phyloP scores from a whole-genome alignment of 2,113 vertebrate genomes.

The Atlantisia rogersi region DNA sequence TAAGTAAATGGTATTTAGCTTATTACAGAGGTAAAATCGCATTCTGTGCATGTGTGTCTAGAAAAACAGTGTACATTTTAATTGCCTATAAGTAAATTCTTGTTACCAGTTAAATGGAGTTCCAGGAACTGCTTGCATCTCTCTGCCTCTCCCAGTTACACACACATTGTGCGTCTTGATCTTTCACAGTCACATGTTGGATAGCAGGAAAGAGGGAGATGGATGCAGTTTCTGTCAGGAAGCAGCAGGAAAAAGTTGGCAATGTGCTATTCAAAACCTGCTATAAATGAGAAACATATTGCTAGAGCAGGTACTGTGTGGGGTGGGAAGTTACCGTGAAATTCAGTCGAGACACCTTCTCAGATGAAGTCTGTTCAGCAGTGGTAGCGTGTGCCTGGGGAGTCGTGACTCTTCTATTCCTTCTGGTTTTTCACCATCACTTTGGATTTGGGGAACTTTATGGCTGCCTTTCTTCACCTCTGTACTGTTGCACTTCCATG shows the following conservation, averaged over 20 bases:
- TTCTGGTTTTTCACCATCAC: conserved; percentile 6
- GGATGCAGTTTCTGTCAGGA: conserved; percentile 31
- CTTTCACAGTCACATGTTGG: neutral
- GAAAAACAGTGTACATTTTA: neutral
- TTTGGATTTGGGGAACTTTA: conserved; percentile 35
- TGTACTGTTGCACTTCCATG: neutral
- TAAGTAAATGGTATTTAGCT: neutral
- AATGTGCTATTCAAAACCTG: neutral
- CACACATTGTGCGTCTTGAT: accelerated
- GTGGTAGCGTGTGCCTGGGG: neutral
- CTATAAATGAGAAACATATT: conserved; percentile 9
- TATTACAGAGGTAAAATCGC: neutral
- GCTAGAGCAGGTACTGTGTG: neutral
- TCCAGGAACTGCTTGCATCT: conserved; percentile 9
- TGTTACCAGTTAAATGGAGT: conserved; percentile 38
- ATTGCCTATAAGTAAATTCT: conserved; percentile 43
- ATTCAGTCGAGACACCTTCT: neutral
- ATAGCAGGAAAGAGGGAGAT: conserved; percentile 20
- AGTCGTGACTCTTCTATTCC: neutral
- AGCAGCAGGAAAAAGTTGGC: conserved; percentile 36
- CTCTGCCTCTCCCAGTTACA: neutral
- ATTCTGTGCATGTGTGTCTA: neutral
- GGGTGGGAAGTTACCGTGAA: neutral
- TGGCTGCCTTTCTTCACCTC: conserved; percentile 33
- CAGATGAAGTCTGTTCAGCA: neutral